Percentiles rank a stretch among this genome's conserved stretches.
Evolutionary conservation across 2,888 invertebrate genomes (phyloP).

Genomic region (Cheilosia grossa): DNA sequence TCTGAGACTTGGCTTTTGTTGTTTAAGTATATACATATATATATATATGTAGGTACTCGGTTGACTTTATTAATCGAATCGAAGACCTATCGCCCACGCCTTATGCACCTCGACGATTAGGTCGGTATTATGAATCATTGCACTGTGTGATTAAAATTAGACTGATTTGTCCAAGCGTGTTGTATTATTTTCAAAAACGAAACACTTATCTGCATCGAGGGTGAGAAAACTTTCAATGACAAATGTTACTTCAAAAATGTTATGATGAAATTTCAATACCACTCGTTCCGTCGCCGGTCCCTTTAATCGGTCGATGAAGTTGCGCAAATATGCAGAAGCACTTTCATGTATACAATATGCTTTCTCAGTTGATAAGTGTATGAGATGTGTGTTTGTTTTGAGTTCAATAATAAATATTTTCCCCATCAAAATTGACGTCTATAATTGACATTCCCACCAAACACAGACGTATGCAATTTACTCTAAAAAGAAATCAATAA

Average conservation of each 20-base stretch:
- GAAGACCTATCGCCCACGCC: constrained; percentile 31
- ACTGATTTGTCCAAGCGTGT: background rate
- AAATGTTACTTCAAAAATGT: background rate
- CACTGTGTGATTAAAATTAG: constrained; percentile 26
- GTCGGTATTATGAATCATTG: constrained; percentile 29
- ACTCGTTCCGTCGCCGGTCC: background rate
- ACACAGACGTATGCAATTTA: background rate
- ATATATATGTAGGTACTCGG: background rate
- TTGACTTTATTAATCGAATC: background rate
- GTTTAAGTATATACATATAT: background rate
- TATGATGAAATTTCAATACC: constrained; percentile 7
- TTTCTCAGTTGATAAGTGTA: constrained; percentile 4
- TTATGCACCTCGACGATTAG: constrained; percentile 20
- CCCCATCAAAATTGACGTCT: background rate
- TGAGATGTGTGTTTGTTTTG: constrained; percentile 30
- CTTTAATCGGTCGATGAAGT: constrained; percentile 24
- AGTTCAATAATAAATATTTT: constrained; percentile 5
- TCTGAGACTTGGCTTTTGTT: constrained; percentile 1
- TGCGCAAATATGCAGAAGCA: background rate
- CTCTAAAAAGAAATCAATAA: constrained; percentile 24
- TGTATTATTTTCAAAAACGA: background rate
- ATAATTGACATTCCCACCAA: constrained; percentile 25
- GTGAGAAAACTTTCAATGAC: constrained; percentile 61
- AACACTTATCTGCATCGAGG: constrained; percentile 27
- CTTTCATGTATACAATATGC: too few species aligned